phyloP scores from a whole-genome alignment of 2,113 vertebrate species.

The Coptodon rendalli region DNA sequence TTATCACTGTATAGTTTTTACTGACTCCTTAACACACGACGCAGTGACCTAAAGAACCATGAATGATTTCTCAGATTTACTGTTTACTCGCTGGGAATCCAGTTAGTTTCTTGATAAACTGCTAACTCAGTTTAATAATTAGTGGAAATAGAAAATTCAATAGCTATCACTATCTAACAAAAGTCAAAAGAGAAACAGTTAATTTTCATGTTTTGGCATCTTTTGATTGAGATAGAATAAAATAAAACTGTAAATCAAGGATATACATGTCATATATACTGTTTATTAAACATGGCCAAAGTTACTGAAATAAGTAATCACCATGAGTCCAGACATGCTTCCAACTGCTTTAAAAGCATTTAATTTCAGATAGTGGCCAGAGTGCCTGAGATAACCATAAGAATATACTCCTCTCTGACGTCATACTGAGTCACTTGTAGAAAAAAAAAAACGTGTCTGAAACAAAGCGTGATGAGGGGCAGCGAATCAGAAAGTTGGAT shows the following conservation, averaged over 20 bases:
- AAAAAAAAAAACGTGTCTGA: neutral
- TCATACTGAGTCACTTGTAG: neutral
- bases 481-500: neutral
- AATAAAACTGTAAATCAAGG: neutral
- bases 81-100: neutral
- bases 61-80: neutral
- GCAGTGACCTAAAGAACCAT: neutral
- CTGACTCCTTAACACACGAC: neutral
- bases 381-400: neutral
- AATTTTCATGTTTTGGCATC: neutral
- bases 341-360: neutral
- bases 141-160: neutral
- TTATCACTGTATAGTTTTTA: neutral
- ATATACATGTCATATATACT: neutral
- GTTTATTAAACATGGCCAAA: neutral
- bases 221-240: neutral
- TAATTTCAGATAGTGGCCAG: neutral
- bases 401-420: neutral
- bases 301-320: neutral
- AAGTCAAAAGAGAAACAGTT: neutral
- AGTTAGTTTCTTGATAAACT: neutral
- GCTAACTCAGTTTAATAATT: neutral
- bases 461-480: rapidly evolving
- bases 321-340: neutral
- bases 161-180: neutral